These are phyloP conservation scores for Graptemys geographica DNA, from an alignment of 2,797 vertebrate species.

Conservation along the genomic window DNA sequence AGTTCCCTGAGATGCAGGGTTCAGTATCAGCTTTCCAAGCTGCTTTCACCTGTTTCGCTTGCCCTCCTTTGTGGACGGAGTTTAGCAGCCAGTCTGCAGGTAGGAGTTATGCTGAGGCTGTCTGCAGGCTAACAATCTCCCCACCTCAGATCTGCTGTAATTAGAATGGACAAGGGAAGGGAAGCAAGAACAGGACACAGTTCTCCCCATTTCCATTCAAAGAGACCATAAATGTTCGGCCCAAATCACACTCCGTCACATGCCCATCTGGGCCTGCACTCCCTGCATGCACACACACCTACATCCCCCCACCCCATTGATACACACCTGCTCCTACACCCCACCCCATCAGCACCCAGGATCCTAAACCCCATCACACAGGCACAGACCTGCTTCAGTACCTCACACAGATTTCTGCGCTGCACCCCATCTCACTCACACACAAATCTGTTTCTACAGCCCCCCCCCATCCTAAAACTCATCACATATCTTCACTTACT, in stretches of 20 bases:
- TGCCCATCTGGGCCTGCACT: not conserved
- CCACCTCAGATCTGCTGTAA: slow-evolving; percentile 6
- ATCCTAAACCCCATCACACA: not conserved
- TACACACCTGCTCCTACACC: not conserved
- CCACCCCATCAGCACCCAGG: not conserved
- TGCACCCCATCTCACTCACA: not conserved
- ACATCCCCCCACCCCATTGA: not conserved
- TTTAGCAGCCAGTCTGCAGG: slow-evolving; percentile 24
- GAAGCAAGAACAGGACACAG: not conserved
- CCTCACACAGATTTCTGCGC: not conserved
- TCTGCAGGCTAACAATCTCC: slow-evolving; percentile 64
- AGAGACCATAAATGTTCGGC: not conserved
- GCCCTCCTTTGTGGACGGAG: not conserved
- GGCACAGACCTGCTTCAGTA: not conserved
- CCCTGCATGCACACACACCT: not conserved
- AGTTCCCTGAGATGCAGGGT: not conserved
- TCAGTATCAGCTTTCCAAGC: not conserved
- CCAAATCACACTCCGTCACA: not conserved
- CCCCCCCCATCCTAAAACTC: not conserved
- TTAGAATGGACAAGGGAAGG: not conserved
- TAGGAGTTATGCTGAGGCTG: slow-evolving; percentile 74
- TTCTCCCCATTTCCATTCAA: not conserved
- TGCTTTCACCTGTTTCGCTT: slow-evolving; percentile 14
- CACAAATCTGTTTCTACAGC: not conserved
- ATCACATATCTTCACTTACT: not conserved